A percentile compares a stretch with the other conserved stretches of the same genome.
These are phyloP conservation scores for Crocodylus rhombifer DNA, from an alignment of 2,797 vertebrate genomes.

Conservation along the genomic window DNA sequence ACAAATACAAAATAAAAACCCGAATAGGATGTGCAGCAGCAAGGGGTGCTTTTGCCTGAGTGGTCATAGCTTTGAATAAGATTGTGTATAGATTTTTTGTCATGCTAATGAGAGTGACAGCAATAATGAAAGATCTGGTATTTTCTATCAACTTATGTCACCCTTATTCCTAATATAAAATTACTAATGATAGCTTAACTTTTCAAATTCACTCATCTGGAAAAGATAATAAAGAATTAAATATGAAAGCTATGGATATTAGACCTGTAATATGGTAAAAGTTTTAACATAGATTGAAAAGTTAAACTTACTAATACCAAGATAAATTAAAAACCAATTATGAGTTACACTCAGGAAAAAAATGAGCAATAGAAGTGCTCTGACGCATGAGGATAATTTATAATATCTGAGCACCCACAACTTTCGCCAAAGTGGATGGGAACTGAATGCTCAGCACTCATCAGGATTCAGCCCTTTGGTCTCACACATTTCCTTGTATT, in stretches of 20 bases:
- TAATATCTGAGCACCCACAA: not conserved
- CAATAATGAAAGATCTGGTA: not conserved
- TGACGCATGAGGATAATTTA: not conserved
- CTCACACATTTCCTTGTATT: not conserved
- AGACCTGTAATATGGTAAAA: rapidly evolving
- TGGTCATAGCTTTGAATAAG: not conserved
- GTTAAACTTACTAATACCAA: not conserved
- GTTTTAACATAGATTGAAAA: not conserved
- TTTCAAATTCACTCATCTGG: not conserved
- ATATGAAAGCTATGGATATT: not conserved
- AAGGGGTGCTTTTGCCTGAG: not conserved
- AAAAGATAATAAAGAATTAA: not conserved
- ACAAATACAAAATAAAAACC: not conserved
- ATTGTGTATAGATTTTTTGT: not conserved
- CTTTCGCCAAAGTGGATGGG: not conserved
- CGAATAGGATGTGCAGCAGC: not conserved
- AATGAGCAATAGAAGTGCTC: not conserved
- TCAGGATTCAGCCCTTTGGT: not conserved
- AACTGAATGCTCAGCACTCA: not conserved
- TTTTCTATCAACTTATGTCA: not conserved
- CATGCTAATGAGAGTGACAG: not conserved
- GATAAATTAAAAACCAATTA: not conserved
- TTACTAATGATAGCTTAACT: not conserved
- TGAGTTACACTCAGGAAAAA: not conserved
- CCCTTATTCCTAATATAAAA: not conserved